These are phyloP conservation scores for Pachycephus smyrnensis DNA, from an alignment of 2,888 invertebrate genomes.

Conservation along the genomic window DNA sequence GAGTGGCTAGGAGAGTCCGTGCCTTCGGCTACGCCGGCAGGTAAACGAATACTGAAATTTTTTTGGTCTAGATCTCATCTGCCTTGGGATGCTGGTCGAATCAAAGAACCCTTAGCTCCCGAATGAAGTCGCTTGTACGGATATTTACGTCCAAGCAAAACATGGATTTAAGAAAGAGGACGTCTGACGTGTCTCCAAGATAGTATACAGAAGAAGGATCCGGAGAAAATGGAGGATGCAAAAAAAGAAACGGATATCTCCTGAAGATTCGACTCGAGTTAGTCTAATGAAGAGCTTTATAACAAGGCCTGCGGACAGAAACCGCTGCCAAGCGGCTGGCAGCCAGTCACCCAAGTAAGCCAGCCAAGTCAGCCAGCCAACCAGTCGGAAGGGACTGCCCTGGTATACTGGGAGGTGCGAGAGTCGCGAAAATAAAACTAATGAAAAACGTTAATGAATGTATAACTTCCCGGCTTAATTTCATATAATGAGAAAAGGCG, in stretches of 20 bases:
- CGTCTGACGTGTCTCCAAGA: neutral
- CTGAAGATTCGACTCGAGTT: constrained; percentile 39
- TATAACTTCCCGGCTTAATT: constrained; percentile 39
- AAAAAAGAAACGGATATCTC: constrained; percentile 24
- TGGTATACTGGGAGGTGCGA: constrained; percentile 12
- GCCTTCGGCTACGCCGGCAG: neutral
- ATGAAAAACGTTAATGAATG: constrained; percentile 39
- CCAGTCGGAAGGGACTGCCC: neutral
- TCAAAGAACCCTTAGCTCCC: neutral
- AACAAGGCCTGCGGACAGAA: constrained; percentile 36
- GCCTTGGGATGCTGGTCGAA: neutral
- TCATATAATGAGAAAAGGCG: constrained; percentile 34
- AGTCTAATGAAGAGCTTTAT: constrained; percentile 49
- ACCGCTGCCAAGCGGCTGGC: constrained; percentile 27
- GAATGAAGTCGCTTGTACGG: neutral
- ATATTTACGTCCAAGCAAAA: neutral
- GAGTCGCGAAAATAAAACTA: constrained; percentile 32
- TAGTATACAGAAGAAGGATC: too few relatives aligned
- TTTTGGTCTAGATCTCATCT: neutral
- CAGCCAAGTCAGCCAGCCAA: neutral
- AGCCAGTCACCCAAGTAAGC: neutral
- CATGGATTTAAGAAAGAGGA: neutral
- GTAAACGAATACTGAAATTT: neutral
- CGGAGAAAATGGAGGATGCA: neutral
- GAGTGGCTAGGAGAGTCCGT: neutral